phyloP scores from a whole-genome alignment of 2,113 vertebrate species.

The Pteropus alecto region DNA sequence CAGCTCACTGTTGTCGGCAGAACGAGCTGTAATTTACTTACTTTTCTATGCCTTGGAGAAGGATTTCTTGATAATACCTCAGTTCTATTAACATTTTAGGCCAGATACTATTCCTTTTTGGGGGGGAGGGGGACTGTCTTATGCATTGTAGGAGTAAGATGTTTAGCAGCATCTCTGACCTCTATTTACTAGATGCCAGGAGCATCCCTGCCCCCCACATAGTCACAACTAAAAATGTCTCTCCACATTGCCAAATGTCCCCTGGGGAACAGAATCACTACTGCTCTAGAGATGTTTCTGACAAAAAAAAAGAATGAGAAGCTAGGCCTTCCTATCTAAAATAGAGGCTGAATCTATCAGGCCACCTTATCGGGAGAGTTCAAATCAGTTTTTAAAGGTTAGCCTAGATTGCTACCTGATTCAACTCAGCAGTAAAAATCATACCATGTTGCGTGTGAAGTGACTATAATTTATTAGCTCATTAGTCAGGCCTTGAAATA shows the following conservation, averaged over 20 bases:
- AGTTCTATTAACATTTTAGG: not conserved
- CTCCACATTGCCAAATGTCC: not conserved
- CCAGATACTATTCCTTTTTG: not conserved
- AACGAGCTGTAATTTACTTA: not conserved
- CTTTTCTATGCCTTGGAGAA: not conserved
- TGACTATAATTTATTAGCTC: constrained; percentile 77
- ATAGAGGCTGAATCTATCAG: constrained; percentile 24
- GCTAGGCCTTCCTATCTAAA: not conserved
- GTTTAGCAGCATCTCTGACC: not conserved
- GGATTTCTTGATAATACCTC: not conserved
- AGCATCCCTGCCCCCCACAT: too few relatives aligned
- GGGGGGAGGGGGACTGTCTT: not conserved
- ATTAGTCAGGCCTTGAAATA: constrained; percentile 70
- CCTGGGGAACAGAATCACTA: not conserved
- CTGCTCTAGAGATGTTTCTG: constrained; percentile 20
- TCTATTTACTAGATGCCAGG: not conserved
- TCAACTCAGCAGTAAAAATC: constrained; percentile 69
- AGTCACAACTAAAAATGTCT: not conserved
- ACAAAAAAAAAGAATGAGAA: constrained; percentile 15
- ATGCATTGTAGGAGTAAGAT: not conserved
- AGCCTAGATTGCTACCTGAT: constrained; percentile 70
- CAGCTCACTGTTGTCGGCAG: not conserved
- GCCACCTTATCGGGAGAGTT: constrained; percentile 41
- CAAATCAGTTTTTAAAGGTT: constrained; percentile 73
- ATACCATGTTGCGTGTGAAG: constrained; percentile 62